Evolutionary conservation across 2,797 vertebrate species (phyloP).

Genomic region (Spinus olivaceus): DNA sequence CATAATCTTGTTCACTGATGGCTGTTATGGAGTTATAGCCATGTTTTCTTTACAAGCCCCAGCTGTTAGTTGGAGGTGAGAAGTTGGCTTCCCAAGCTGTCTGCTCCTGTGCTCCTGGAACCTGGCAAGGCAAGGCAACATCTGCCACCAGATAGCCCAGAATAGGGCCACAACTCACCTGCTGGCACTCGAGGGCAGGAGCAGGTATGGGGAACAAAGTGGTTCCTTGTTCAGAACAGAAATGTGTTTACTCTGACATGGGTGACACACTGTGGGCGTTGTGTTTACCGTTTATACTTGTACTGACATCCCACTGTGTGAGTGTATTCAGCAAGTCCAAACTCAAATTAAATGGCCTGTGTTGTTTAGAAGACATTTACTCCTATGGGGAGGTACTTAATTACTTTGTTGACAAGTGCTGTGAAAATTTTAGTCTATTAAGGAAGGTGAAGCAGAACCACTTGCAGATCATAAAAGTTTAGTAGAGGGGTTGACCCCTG

Average conservation of each 20-base stretch:
- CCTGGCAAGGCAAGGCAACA: neutral
- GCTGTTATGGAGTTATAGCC: neutral
- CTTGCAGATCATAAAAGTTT: neutral
- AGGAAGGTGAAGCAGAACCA: neutral
- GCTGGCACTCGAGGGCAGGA: neutral
- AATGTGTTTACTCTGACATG: neutral
- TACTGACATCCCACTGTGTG: neutral
- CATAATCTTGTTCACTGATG: neutral
- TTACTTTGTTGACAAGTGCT: neutral
- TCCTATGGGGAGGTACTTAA: neutral
- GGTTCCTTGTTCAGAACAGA: neutral
- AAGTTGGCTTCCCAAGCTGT: neutral
- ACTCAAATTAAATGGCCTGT: neutral
- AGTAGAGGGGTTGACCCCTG: neutral
- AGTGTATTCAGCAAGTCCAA: neutral
- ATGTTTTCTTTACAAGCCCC: neutral
- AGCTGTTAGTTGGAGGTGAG: neutral
- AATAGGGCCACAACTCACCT: neutral
- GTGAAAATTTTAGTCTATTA: neutral
- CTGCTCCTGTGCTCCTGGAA: neutral
- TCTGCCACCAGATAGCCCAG: neutral
- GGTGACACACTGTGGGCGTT: neutral
- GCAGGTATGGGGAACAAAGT: neutral
- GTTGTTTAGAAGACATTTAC: neutral
- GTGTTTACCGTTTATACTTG: neutral